Percentiles rank a stretch among this genome's conserved stretches.
Evolutionary conservation across 2,797 vertebrate genomes (phyloP).

Genomic region (Prunella strophiata): DNA sequence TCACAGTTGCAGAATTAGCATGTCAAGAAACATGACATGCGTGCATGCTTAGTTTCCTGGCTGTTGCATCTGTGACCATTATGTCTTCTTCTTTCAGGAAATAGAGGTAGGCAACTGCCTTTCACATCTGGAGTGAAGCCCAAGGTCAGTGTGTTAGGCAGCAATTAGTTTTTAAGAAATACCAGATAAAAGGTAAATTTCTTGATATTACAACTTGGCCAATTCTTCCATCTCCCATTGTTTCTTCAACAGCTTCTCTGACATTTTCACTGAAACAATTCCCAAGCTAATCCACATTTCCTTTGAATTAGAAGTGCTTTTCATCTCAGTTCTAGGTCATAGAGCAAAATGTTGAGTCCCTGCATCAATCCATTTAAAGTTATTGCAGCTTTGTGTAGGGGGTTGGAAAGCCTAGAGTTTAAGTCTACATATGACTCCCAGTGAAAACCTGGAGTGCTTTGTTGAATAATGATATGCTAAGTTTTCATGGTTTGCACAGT

Average conservation of each 20-base stretch:
- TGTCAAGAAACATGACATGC: no score
- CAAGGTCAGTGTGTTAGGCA: neutral
- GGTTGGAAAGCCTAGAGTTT: neutral
- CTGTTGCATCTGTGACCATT: neutral
- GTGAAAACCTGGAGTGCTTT: neutral
- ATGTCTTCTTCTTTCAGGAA: neutral
- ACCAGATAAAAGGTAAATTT: neutral
- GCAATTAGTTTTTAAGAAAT: neutral
- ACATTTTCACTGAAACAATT: neutral
- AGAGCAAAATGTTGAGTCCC: neutral
- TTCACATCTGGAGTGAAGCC: neutral
- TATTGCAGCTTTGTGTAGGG: neutral
- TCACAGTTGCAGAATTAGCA: neutral
- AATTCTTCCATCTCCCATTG: neutral
- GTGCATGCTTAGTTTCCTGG: neutral
- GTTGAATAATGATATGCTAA: neutral
- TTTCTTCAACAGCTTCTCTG: neutral
- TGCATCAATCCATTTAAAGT: neutral
- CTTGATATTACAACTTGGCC: neutral
- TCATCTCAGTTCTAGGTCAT: neutral
- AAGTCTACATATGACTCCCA: neutral
- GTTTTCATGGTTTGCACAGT: neutral
- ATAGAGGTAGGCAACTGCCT: neutral
- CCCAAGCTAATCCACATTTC: neutral
- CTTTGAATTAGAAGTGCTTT: neutral